phyloP scores from a whole-genome alignment of 2,113 vertebrate genomes.

The Suncus etruscus region DNA sequence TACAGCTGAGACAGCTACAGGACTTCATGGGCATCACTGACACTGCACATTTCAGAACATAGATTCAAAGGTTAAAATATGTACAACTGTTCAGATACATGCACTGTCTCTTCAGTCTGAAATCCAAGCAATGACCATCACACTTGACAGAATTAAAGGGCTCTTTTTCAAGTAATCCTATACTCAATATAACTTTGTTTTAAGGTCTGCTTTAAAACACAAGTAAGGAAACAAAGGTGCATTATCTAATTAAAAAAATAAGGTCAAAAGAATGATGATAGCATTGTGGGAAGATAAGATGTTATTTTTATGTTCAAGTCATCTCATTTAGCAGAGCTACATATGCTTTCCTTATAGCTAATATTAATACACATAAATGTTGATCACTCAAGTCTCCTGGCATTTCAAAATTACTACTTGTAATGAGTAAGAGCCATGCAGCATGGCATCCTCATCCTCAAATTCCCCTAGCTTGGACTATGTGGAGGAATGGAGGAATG shows the following conservation, averaged over 20 bases:
- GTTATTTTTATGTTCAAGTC: background rate
- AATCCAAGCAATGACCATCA: slow-evolving; percentile 57
- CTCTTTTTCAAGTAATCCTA: slow-evolving; percentile 54
- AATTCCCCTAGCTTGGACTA: slow-evolving; percentile 41
- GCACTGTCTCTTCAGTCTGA: slow-evolving; percentile 50
- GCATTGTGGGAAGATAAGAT: slow-evolving; percentile 22
- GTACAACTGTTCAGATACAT: slow-evolving; percentile 71
- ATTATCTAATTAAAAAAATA: slow-evolving; percentile 48
- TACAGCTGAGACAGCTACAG: slow-evolving; percentile 59
- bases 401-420: background rate
- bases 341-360: background rate
- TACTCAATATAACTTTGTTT: slow-evolving; percentile 20
- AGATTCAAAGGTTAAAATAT: slow-evolving; percentile 72
- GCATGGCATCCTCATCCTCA: background rate
- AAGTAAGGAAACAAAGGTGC: slow-evolving; percentile 56
- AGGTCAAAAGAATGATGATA: slow-evolving; percentile 48
- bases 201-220: slow-evolving; percentile 29
- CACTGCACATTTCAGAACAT: slow-evolving; percentile 60
- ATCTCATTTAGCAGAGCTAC: slow-evolving; percentile 31
- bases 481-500: slow-evolving; percentile 24
- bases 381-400: slow-evolving; percentile 41
- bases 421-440: background rate
- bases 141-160: slow-evolving; percentile 42
- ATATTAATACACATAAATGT: slow-evolving; percentile 12
- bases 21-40: slow-evolving; percentile 55